Evolutionary conservation across 2,113 vertebrate genomes (phyloP), one percentile per base, ranked within the genome.

Genomic region (Bagarius yarrelli): DNA sequence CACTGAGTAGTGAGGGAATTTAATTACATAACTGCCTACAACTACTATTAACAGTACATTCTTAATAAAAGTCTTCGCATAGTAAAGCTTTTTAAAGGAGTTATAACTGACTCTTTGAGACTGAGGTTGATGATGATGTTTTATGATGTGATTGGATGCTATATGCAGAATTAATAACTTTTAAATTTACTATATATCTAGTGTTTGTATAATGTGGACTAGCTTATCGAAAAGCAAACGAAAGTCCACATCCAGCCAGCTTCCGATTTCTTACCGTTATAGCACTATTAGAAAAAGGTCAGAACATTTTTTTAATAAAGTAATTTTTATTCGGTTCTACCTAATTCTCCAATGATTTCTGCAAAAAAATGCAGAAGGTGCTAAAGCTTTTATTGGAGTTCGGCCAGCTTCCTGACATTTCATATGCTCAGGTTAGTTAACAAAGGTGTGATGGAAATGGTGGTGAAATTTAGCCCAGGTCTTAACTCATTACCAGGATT

Each of bases 401-500:
- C 36, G 32, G 8, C 34, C 32, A 67, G 21, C 36, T 36, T 15
- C 63, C 63, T 67, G 19, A 67, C 34, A 40, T 32, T 67, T 67
- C 32, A 40, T 66, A 40, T 40, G 8, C 30, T 34, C 32, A 67
- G 63, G 19, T 40, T 40, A 21, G 36, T 70, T 25, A 70, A 25
- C n/a, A 50, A 50, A 40, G 67, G 8, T 67, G 64, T 67, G 67
- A 25, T 47, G 23, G 47, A 71, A 18, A 47, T n/a, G 5, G 44
- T 50, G 44, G 25, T 27, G 67, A 50, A 71, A 50, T 50, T 2
- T 4, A 50, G 40, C 67, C 44, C 14, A 50, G 67, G 67, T 70
- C 67, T 50, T n/a, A 8, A 30, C 79, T 84, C 83, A 71, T 81
- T 84, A 63, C 18, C 2, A 12, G 78, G 34, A 78, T 63, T 50